Conservation (phyloP, 2,888 invertebrate species). For the Emmelina monodactyla region DNA sequence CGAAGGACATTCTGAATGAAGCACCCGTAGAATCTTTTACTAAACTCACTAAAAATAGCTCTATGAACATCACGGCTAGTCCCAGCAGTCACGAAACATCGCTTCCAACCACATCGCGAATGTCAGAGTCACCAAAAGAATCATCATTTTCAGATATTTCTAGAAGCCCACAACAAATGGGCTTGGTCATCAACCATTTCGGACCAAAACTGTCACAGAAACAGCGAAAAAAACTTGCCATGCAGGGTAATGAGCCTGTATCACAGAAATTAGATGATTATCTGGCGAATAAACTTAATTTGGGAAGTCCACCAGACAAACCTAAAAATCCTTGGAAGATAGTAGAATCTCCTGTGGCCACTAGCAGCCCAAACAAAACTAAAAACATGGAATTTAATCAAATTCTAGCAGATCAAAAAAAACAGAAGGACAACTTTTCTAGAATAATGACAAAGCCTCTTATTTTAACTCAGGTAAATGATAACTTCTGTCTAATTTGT, state of each 20-base stretch:
- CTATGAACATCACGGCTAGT: constrained; percentile 22
- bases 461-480: constrained; percentile 74
- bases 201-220: constrained; percentile 71
- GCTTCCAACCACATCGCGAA: constrained; percentile 27
- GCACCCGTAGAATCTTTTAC: constrained; percentile 38
- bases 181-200: constrained; percentile 42
- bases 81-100: constrained; percentile 18
- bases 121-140: constrained; percentile 45
- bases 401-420: constrained; percentile 77
- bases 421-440: constrained; percentile 74
- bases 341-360: constrained; percentile 30
- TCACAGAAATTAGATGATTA: constrained; percentile 34
- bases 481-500: no score
- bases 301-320: constrained; percentile 41
- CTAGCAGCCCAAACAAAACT: constrained; percentile 42
- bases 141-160: constrained; percentile 27
- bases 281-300: constrained; percentile 28
- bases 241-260: constrained; percentile 39
- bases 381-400: constrained; percentile 46
- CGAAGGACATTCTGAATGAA: constrained; percentile 48
- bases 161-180: constrained; percentile 39
- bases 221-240: constrained; percentile 67
- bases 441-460: constrained; percentile 78
- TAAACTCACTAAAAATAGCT: constrained; percentile 39
- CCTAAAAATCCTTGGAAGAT: constrained; percentile 60